Base-by-base conservation (phyloP, 2,888 invertebrate genomes). In the Drosophila kambysellisi region DNA sequence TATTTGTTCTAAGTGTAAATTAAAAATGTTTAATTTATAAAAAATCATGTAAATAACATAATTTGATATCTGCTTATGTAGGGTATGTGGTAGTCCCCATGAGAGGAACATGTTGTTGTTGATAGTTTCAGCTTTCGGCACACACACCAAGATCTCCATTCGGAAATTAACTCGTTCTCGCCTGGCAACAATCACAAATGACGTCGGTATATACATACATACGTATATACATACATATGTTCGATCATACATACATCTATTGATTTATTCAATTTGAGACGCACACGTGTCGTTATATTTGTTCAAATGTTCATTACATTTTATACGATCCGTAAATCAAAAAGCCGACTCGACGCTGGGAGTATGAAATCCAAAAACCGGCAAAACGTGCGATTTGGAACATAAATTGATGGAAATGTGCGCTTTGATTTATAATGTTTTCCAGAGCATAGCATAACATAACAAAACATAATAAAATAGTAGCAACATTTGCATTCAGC, bases 181-280 rank as follows among this genome's bases (percentile, higher is more conserved):
- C 68, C 53, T 70, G 68, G 82, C 70, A 70, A 76, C 80, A 69
- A 72, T 63, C 75, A 68, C 62, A 75, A 56, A 20, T 32, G 35
- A 9, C 37, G 25, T 17, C 39, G 15, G 4, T 37, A 51, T 33
- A 25, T 1, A 25, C 25, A 35, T 51, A 25, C 25, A 35, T 51
- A 35, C 17, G 17, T 39, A 35, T 1, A 35, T 51, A 29, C 15
- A 11, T 35, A 35, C 17, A 30, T 39, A 30, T 51, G 50, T 66
- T 25, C 39, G 29, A 53, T 48, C 58, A 48, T 35, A 61, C 57
- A 46, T 73, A 64, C 54, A 43, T 61, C 37, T 54, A 75, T 67
- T 70, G 61, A 66, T 72, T 79, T 86, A 79, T 83, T 83, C 74
- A 81, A 77, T 77, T 81, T 39, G 50, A 57, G 68, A 52, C 43